Conservation (phyloP, 2,797 vertebrate species). For the Pteropus rufus region DNA sequence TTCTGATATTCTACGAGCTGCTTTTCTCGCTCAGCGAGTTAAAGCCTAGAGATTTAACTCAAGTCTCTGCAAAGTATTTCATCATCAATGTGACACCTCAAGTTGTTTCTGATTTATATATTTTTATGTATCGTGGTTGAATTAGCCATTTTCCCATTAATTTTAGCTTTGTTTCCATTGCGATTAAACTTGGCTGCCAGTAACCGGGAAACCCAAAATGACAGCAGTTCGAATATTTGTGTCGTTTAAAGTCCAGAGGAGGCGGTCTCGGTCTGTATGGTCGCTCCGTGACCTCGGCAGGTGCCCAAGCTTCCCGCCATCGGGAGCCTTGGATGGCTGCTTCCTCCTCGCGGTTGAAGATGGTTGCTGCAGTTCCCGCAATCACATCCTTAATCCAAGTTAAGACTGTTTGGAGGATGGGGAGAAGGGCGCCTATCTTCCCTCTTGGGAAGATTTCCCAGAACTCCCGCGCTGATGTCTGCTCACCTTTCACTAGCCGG, state of each 20-base stretch:
- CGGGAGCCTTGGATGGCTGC: background rate
- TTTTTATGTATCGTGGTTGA: background rate
- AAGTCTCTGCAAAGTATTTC: background rate
- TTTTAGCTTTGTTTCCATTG: background rate
- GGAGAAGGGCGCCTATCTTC: background rate
- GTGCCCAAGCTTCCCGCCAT: background rate
- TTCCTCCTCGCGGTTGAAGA: background rate
- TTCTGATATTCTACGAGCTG: background rate
- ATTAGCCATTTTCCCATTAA: background rate
- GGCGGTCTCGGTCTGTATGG: background rate
- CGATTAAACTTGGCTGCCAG: background rate
- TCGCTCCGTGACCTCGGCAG: background rate
- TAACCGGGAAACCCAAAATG: background rate
- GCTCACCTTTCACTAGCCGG: background rate
- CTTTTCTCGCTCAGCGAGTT: background rate
- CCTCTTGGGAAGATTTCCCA: background rate
- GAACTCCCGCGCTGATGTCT: background rate
- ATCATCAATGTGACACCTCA: background rate
- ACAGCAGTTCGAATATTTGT: background rate
- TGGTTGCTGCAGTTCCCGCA: background rate
- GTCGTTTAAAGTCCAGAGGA: background rate
- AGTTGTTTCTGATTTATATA: background rate
- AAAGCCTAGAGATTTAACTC: background rate
- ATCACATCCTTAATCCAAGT: background rate
- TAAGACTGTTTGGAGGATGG: background rate